Percentiles rank a stretch among this genome's conserved stretches.
Evolutionary conservation across 2,113 vertebrate genomes (phyloP).

Genomic region (Limanda limanda): DNA sequence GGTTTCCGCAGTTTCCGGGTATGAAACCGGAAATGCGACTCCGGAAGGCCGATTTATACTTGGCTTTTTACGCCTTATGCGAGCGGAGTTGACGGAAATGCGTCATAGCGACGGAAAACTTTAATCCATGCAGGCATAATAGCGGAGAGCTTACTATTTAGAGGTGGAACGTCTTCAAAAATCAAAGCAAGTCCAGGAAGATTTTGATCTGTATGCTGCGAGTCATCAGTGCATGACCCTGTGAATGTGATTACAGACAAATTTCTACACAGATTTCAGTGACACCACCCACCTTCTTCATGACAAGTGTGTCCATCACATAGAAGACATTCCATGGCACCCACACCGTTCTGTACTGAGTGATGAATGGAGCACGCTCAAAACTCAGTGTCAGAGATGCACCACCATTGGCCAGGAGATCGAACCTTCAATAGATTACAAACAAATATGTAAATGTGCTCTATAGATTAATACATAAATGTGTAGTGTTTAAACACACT

Average conservation of each 20-base stretch:
- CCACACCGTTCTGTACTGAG: conserved; percentile 96
- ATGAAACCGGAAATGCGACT: too few relatives aligned
- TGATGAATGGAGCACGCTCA: conserved; percentile 94
- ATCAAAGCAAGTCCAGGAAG: too few relatives aligned
- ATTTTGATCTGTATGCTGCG: not conserved
- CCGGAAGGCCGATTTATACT: too few relatives aligned
- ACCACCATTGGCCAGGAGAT: conserved; percentile 94
- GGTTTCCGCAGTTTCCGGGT: too few relatives aligned
- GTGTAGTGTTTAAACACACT: not conserved
- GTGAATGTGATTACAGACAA: not conserved
- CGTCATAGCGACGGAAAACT: too few relatives aligned
- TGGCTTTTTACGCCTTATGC: too few relatives aligned
- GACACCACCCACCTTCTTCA: conserved; percentile 87
- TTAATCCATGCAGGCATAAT: too few relatives aligned
- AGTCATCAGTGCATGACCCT: not conserved
- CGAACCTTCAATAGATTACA: conserved; percentile 86
- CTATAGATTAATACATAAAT: not conserved
- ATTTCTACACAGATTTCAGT: not conserved
- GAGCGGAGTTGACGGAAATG: too few relatives aligned
- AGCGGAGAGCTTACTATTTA: too few relatives aligned
- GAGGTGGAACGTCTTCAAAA: too few relatives aligned
- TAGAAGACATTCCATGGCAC: conserved; percentile 98
- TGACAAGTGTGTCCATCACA: conserved; percentile 97
- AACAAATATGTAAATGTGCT: not conserved
- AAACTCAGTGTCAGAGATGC: conserved; percentile 95